A percentile compares a stretch with the other conserved stretches of the same genome.
Evolutionary conservation across 2,113 vertebrate genomes (phyloP).

Genomic region (Mungos mungo): DNA sequence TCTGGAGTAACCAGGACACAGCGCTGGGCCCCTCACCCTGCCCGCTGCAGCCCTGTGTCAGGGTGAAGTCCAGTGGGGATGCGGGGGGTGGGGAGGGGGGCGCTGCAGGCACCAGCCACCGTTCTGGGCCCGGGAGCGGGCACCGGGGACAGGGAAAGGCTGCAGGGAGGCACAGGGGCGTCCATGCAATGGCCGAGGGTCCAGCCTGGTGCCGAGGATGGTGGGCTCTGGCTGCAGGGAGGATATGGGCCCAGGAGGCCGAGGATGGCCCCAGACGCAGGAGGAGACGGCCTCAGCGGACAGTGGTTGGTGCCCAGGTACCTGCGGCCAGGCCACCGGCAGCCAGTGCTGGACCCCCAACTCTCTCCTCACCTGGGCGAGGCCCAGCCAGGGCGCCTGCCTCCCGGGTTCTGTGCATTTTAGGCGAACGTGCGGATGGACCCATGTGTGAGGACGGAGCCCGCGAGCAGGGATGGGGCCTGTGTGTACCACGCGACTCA

Average conservation of each 20-base stretch:
- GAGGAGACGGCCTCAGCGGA: background rate
- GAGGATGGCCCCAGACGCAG: background rate
- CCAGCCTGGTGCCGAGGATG: background rate
- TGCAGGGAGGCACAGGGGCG: rapidly evolving
- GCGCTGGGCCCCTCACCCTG: no score
- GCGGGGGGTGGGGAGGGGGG: background rate
- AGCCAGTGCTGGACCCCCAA: background rate
- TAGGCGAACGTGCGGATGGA: background rate
- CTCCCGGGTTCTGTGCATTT: rapidly evolving
- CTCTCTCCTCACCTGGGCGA: background rate
- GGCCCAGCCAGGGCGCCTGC: background rate
- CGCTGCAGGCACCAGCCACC: background rate
- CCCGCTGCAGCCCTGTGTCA: background rate
- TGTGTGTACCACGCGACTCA: rapidly evolving
- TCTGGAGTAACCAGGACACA: background rate
- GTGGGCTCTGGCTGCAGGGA: background rate
- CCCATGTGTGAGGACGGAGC: background rate
- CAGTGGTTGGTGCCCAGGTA: background rate
- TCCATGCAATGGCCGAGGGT: background rate
- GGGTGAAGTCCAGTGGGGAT: background rate
- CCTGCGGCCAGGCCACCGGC: background rate
- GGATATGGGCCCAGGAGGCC: background rate
- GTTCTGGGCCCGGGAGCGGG: background rate
- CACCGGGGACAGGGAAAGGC: no score
- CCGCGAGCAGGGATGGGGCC: rapidly evolving